A percentile compares a stretch with the other conserved stretches of the same genome.
Evolutionary conservation across 2,888 invertebrate genomes (phyloP).

Genomic region (Oligia strigilis): DNA sequence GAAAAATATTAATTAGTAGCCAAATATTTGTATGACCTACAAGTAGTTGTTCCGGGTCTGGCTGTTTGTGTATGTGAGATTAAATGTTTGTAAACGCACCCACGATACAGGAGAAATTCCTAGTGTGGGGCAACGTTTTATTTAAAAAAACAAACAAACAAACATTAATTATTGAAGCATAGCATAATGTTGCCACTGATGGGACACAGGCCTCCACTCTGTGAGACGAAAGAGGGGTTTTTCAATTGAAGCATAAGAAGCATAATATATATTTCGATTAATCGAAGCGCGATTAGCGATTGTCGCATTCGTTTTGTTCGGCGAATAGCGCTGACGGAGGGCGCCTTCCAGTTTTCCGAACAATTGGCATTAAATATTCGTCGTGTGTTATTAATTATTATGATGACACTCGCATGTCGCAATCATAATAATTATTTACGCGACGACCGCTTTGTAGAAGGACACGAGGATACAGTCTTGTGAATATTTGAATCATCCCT

Average conservation of each 20-base stretch:
- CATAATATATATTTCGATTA: neutral
- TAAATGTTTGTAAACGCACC: no score
- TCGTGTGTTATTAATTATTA: neutral
- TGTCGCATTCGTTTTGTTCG: neutral
- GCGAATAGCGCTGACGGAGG: neutral
- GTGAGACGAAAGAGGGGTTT: no score
- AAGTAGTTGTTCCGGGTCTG: no score
- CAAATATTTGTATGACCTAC: no score
- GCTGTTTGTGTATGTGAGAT: no score
- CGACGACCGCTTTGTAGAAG: neutral
- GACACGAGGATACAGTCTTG: neutral
- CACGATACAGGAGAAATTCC: no score
- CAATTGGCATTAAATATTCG: neutral
- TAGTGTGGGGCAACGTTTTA: no score
- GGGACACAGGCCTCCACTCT: no score
- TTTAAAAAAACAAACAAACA: no score
- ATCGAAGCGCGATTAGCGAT: neutral
- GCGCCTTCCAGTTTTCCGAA: neutral
- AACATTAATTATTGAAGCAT: no score
- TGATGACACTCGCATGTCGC: neutral
- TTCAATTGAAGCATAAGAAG: neutral
- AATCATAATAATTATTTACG: no score
- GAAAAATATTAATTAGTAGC: neutral
- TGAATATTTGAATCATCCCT: conserved; percentile 1
- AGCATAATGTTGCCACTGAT: no score